A percentile compares a stretch with the other conserved stretches of the same genome.
Conservation (phyloP, 2,113 vertebrate species). For the Colinus virginianus region DNA sequence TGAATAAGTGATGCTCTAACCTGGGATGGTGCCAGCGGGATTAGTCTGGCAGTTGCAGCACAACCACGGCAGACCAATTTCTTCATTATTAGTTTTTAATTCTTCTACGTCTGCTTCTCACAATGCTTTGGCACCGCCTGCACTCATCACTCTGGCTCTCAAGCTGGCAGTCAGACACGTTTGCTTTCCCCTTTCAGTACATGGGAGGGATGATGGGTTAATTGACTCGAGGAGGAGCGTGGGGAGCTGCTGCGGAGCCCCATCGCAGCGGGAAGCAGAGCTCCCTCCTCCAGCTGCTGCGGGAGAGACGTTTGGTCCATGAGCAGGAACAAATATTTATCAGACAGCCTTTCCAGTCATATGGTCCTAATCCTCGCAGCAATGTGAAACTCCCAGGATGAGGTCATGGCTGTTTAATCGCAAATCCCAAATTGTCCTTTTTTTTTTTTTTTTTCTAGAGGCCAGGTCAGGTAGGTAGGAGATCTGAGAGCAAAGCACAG, state of each 20-base stretch:
- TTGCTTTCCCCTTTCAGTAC: slow-evolving; percentile 1
- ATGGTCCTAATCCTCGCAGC: slow-evolving; percentile 47
- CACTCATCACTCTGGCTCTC: not conserved
- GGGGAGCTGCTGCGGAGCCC: not conserved
- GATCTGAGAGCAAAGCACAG: not conserved
- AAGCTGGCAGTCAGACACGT: not conserved
- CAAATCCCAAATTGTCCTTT: not conserved
- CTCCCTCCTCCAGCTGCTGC: slow-evolving; percentile 15
- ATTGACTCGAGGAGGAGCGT: not conserved
- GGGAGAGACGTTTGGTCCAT: not conserved
- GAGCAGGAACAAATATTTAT: slow-evolving; percentile 53
- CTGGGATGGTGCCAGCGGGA: slow-evolving; percentile 17
- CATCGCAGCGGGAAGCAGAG: not conserved
- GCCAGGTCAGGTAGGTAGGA: slow-evolving; percentile 24
- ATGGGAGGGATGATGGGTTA: not conserved
- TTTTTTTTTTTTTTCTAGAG: not conserved
- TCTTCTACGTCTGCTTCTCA: slow-evolving; percentile 18
- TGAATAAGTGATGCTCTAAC: slow-evolving; percentile 20
- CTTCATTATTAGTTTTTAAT: slow-evolving; percentile 38
- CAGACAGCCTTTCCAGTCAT: slow-evolving; percentile 55
- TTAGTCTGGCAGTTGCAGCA: not conserved
- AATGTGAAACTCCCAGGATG: slow-evolving; percentile 46
- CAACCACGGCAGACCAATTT: slow-evolving; percentile 14
- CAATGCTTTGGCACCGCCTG: slow-evolving; percentile 12
- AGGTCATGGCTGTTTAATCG: slow-evolving; percentile 49